Conservation (phyloP, 1,140 invertebrate species). For the Calephelis nemesis region DNA sequence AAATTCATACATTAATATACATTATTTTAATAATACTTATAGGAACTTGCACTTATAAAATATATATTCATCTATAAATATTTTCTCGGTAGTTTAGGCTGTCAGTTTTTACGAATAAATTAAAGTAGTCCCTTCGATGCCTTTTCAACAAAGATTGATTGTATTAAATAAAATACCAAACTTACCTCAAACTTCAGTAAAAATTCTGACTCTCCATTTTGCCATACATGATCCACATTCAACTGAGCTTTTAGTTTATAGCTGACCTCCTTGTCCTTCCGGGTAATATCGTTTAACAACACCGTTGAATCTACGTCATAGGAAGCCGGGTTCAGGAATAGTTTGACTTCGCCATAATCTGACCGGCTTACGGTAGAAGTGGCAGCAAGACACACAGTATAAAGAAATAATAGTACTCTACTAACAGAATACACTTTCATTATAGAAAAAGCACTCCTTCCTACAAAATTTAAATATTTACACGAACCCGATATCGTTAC, state of each 20-base stretch:
- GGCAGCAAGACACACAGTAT: background rate
- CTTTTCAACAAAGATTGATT: no score
- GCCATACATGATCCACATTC: conserved; percentile 24
- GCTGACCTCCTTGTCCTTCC: conserved; percentile 33
- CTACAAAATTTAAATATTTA: no score
- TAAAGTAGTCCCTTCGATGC: no score
- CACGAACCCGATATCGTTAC: no score
- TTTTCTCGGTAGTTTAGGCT: no score
- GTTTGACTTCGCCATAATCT: conserved; percentile 26
- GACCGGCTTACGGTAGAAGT: conserved; percentile 22
- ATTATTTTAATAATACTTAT: no score
- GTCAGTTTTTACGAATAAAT: no score
- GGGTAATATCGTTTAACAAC: conserved; percentile 28
- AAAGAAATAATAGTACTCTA: conserved; percentile 14
- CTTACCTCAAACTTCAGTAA: conserved; percentile 29
- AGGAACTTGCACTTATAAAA: no score
- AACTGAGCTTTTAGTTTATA: conserved; percentile 28
- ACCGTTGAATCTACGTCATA: conserved; percentile 32
- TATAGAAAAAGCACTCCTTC: no score
- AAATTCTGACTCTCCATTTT: conserved; percentile 7
- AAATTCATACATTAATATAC: no score
- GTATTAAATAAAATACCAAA: background rate
- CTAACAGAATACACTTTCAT: background rate
- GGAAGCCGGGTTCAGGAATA: conserved; percentile 24
- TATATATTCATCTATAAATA: no score